Conservation (phyloP, 2,888 invertebrate genomes). For the Dorcus parallelipipedus region DNA sequence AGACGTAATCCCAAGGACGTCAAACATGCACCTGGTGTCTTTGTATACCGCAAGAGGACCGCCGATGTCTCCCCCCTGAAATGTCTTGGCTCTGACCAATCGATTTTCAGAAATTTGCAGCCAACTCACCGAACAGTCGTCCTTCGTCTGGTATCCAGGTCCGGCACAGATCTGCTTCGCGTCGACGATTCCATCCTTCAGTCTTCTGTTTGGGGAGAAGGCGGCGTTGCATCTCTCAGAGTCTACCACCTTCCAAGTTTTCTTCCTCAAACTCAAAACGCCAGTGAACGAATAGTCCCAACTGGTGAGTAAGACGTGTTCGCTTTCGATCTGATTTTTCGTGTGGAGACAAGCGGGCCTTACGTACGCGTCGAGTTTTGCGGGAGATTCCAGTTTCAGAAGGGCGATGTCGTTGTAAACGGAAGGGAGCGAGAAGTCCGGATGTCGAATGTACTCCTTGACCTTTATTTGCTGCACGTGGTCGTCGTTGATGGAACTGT, state of each 20-base stretch:
- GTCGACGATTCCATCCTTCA: conserved; percentile 6
- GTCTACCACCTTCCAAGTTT: conserved; percentile 18
- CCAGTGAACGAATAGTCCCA: conserved; percentile 21
- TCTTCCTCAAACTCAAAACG: conserved; percentile 23
- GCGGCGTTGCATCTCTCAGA: conserved; percentile 19
- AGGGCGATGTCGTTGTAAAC: conserved; percentile 53
- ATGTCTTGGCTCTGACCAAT: too few relatives aligned
- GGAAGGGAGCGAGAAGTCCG: conserved; percentile 40
- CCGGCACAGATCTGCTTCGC: conserved; percentile 14
- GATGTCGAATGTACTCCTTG: conserved; percentile 39
- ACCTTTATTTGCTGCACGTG: conserved; percentile 34
- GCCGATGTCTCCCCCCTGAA: too few relatives aligned
- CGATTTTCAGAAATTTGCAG: too few relatives aligned
- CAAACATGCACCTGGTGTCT: too few relatives aligned
- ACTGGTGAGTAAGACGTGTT: conserved; percentile 23
- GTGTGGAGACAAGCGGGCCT: conserved; percentile 48
- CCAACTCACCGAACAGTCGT: conserved; percentile 13
- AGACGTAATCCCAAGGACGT: too few relatives aligned
- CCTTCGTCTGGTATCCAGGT: background rate
- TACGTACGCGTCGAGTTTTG: conserved; percentile 38
- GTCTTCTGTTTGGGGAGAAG: conserved; percentile 9
- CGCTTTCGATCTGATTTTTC: conserved; percentile 2
- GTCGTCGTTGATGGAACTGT: conserved; percentile 21
- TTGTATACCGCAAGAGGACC: too few relatives aligned
- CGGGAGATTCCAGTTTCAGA: conserved; percentile 39